Evolutionary conservation across 2,797 vertebrate genomes (phyloP).

Genomic region (Spinibarbus caldwelli): DNA sequence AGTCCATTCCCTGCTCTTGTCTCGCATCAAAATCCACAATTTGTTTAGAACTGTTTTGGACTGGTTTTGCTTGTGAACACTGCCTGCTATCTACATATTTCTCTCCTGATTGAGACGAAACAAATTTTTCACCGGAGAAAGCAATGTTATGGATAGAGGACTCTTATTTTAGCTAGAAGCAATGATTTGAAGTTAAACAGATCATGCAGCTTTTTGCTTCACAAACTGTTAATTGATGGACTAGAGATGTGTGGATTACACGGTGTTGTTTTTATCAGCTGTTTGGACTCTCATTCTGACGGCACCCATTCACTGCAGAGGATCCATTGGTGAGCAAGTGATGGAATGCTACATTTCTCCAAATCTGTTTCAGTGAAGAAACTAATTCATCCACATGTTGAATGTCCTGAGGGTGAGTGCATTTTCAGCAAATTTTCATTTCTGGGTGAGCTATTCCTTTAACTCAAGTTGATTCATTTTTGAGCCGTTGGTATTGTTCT

Average conservation of each 20-base stretch:
- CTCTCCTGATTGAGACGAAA: too few species aligned
- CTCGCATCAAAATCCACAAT: background rate
- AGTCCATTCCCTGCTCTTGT: background rate
- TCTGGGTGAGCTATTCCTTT: background rate
- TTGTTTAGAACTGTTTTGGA: background rate
- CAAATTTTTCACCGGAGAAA: too few species aligned
- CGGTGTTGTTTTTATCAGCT: background rate
- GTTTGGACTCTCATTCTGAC: background rate
- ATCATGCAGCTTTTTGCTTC: background rate
- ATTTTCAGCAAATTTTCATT: background rate
- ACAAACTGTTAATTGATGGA: background rate
- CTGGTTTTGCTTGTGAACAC: too few species aligned
- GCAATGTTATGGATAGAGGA: background rate
- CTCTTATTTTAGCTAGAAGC: background rate
- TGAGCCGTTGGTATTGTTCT: background rate
- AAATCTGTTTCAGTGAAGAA: background rate
- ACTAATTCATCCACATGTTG: background rate
- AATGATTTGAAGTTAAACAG: too few species aligned
- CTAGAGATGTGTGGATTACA: background rate
- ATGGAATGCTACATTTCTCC: background rate
- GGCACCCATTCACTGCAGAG: background rate
- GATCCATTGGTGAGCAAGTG: background rate
- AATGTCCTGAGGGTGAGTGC: background rate
- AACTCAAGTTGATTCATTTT: background rate
- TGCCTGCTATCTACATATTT: too few species aligned